phyloP scores from a whole-genome alignment of 2,888 invertebrate species.

The Antheraea yamamai region DNA sequence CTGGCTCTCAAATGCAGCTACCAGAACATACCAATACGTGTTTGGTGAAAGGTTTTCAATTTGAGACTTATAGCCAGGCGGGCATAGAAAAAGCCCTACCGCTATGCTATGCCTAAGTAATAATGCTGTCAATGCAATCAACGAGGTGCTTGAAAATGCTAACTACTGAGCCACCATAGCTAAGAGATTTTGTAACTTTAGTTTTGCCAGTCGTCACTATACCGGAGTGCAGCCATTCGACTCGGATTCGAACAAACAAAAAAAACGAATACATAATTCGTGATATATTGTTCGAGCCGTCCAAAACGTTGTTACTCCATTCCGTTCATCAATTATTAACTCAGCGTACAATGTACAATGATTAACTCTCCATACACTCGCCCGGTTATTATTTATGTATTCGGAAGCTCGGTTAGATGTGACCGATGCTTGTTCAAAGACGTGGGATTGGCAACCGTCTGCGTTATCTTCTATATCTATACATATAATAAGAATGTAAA shows the following conservation, averaged over 20 bases:
- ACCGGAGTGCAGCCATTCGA: neutral
- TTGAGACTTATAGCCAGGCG: no score
- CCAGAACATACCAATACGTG: neutral
- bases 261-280: conserved; percentile 1
- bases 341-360: conserved; percentile 41
- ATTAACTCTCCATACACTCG: conserved; percentile 38
- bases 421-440: neutral
- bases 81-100: neutral
- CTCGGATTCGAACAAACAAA: neutral
- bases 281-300: conserved; percentile 28
- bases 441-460: neutral
- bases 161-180: neutral
- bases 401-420: neutral
- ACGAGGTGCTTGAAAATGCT: neutral
- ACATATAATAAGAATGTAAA: no score
- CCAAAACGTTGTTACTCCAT: conserved; percentile 39
- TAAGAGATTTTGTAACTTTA: no score
- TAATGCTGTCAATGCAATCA: neutral
- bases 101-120: neutral
- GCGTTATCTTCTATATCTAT: neutral
- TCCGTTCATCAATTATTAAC: conserved; percentile 47
- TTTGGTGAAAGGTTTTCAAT: neutral
- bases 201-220: neutral
- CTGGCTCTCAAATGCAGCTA: neutral
- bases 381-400: conserved; percentile 16